Base-by-base conservation (phyloP, 1,140 invertebrate genomes). In the Brachionus plicatilis region DNA sequence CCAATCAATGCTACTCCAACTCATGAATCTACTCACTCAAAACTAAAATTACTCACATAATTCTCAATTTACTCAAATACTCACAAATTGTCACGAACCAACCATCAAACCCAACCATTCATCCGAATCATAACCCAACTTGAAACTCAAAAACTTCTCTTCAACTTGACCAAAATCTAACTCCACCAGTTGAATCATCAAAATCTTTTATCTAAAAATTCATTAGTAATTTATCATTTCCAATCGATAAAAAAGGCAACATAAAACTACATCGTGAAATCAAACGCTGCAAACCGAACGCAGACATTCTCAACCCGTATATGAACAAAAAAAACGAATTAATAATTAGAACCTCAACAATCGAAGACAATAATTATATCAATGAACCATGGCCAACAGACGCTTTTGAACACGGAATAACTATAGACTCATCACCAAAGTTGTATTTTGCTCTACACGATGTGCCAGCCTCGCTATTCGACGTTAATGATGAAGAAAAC, bases 321-420 rank as follows among this genome's bases (percentile, higher is more conserved):
- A 70, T 70, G 12, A 70, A 70, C 66, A 70, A 70, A 70, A 70
- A 70, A 70, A 41, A 70, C n/a, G 66, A 70, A 70, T 33, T 70
- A 41, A 37, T 70, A 24, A 24, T 24, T 24, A 24, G 24, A 24
- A 12, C 66, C 24, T 1, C 24, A 70, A 14, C 66, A 29, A 33
- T 33, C 14, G 29, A 33, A n/a, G 66, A 70, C 24, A 70, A 70
- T 37, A 33, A 29, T 70, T 70, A 70, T 1, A 70, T 70, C 14
- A 70, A 70, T 70, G 66, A 70, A 29, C 24, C 24, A 33, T 70
- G 66, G 66, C 7, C 66, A 37, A 70, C 14, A 0, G 66, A 70
- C 29, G 66, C 66, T n/a, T 70, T 70, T 70, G 33, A 33, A 33
- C 66, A 70, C 33, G 66, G 66, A 33, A 33, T 41, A n/a, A 70